phyloP scores from a whole-genome alignment of 1,140 invertebrate genomes.

The Melanaphis sacchari region DNA sequence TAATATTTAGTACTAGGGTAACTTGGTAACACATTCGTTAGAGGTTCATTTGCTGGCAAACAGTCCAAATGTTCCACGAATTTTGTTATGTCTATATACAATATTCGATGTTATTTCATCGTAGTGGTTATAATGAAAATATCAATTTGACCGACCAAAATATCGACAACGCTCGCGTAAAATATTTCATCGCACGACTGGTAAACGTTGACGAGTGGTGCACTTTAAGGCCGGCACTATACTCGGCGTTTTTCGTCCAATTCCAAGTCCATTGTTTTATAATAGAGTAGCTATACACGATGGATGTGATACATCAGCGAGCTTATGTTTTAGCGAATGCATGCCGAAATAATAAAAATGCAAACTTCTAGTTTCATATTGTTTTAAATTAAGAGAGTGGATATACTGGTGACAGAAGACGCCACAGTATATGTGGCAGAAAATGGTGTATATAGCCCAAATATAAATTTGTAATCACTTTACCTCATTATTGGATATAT shows the following conservation, averaged over 20 bases:
- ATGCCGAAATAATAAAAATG: too few species aligned
- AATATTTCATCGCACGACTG: background rate
- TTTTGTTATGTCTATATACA: background rate
- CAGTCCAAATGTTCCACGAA: background rate
- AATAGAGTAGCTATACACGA: too few species aligned
- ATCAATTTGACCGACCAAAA: background rate
- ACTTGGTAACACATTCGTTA: background rate
- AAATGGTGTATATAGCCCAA: too few species aligned
- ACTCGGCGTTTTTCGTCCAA: too few species aligned
- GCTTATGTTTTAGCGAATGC: too few species aligned
- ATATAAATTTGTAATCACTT: too few species aligned
- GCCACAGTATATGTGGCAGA: too few species aligned
- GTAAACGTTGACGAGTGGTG: background rate
- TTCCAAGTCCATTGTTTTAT: too few species aligned
- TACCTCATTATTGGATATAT: background rate
- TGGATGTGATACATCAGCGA: too few species aligned
- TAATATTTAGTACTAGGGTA: background rate
- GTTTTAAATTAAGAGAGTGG: too few species aligned
- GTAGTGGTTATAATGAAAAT: conserved; percentile 14
- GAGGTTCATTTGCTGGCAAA: background rate
- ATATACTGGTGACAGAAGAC: too few species aligned
- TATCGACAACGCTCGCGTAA: background rate
- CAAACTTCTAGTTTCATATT: too few species aligned
- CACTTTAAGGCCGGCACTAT: background rate
- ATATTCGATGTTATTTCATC: background rate